Conservation (phyloP, 2,888 invertebrate genomes). For the Chrysomela aeneicollis region DNA sequence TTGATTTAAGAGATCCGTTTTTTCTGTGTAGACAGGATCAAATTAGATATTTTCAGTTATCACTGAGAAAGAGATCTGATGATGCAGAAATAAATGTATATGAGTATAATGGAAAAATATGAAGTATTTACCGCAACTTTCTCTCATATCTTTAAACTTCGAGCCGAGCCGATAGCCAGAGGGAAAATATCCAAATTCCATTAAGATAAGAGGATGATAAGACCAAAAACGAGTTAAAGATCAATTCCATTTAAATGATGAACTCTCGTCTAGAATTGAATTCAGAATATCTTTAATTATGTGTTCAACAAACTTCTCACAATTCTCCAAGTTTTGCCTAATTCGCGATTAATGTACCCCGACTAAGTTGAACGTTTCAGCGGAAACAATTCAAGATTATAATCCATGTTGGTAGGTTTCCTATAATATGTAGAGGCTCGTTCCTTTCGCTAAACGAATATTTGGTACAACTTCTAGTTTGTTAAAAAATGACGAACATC, state of each 20-base stretch:
- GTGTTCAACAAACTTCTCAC: constrained; percentile 29
- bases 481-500: too few relatives aligned
- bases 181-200: constrained; percentile 16
- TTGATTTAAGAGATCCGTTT: too few relatives aligned
- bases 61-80: too few relatives aligned
- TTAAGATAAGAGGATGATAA: constrained; percentile 16
- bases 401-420: constrained; percentile 21
- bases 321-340: constrained; percentile 28
- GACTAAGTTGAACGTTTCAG: constrained; percentile 29
- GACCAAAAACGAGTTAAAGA: constrained; percentile 9
- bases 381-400: constrained; percentile 31
- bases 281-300: constrained; percentile 32
- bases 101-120: not conserved
- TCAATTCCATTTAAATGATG: constrained; percentile 26
- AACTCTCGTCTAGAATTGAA: constrained; percentile 25
- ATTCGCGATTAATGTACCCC: constrained; percentile 30
- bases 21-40: too few relatives aligned
- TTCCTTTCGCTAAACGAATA: too few relatives aligned
- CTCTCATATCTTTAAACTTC: not conserved
- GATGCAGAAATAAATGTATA: not conserved
- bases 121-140: not conserved
- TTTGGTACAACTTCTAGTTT: too few relatives aligned
- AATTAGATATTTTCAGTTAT: too few relatives aligned
- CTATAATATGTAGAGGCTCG: not conserved
- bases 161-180: not conserved